phyloP scores from a whole-genome alignment of 2,797 vertebrate species.

The Zonotrichia albicollis region DNA sequence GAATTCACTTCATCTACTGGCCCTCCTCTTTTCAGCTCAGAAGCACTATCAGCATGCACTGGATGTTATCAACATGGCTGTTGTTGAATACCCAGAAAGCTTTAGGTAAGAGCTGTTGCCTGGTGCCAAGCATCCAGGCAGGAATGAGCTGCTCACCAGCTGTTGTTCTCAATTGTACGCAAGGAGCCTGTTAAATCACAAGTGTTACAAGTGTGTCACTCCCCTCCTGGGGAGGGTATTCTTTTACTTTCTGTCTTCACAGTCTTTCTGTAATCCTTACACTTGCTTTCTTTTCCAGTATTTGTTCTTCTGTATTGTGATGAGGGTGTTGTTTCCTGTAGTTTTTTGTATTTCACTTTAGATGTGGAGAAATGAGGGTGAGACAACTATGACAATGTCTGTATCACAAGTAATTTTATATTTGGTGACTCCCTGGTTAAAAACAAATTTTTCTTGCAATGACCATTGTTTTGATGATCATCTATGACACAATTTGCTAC shows the following conservation, averaged over 20 bases:
- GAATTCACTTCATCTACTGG: conserved; percentile 91
- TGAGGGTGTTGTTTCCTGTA: not conserved
- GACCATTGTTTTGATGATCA: not conserved
- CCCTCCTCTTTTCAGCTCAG: conserved; percentile 93
- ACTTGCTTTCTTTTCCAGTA: not conserved
- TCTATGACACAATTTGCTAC: not conserved
- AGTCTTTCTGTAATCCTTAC: not conserved
- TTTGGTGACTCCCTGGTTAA: not conserved
- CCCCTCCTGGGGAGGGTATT: not conserved
- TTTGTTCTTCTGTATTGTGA: not conserved
- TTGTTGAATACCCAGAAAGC: conserved; percentile 89
- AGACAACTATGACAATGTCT: not conserved
- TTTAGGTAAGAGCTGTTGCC: conserved; percentile 85
- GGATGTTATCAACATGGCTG: conserved; percentile 88
- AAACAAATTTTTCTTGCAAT: not conserved
- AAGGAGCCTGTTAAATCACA: not conserved
- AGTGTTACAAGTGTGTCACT: not conserved
- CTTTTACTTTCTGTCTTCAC: not conserved
- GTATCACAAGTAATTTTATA: not conserved
- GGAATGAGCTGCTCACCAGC: not conserved
- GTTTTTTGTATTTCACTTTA: not conserved
- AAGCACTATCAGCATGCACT: conserved; percentile 91
- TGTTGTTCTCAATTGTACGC: not conserved
- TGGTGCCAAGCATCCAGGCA: not conserved
- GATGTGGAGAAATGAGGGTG: not conserved